Percentiles rank a stretch among this genome's conserved stretches.
phyloP scores from a whole-genome alignment of 2,888 invertebrate species.

The Mimas tiliae region DNA sequence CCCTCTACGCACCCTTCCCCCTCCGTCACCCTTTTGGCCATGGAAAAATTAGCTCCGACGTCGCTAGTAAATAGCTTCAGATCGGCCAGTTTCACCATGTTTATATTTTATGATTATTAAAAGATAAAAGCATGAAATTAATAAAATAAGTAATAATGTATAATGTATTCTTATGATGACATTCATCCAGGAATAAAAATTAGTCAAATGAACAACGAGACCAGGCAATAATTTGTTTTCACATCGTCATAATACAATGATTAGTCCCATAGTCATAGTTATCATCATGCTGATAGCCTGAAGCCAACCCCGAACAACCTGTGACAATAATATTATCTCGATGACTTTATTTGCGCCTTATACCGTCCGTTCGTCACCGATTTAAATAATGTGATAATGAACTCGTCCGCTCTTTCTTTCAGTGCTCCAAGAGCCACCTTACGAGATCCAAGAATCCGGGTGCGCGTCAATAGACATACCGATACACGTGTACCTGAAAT shows the following conservation, averaged over 20 bases:
- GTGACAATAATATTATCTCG: slow-evolving; percentile 49
- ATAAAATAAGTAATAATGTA: too few species aligned
- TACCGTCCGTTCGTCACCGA: slow-evolving; percentile 34
- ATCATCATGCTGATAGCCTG: slow-evolving; percentile 63
- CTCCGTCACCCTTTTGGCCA: too few species aligned
- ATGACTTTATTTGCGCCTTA: slow-evolving; percentile 48
- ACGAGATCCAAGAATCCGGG: slow-evolving; percentile 81
- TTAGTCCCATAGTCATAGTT: slow-evolving; percentile 61
- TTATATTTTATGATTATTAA: too few species aligned
- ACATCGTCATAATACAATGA: slow-evolving; percentile 26
- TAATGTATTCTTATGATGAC: too few species aligned
- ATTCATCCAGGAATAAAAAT: too few species aligned
- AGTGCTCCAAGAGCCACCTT: slow-evolving; percentile 81
- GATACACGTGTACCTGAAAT: slow-evolving; percentile 79
- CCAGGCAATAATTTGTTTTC: not conserved
- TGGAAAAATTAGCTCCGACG: too few species aligned
- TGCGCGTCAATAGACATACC: slow-evolving; percentile 78
- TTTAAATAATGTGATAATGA: slow-evolving; percentile 31
- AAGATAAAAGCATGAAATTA: too few species aligned
- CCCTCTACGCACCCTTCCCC: too few species aligned
- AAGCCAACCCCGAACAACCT: slow-evolving; percentile 44
- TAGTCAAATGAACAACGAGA: too few species aligned
- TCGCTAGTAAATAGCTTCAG: too few species aligned
- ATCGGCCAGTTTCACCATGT: too few species aligned
- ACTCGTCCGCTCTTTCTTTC: slow-evolving; percentile 48